phyloP scores from a whole-genome alignment of 23 tunicate genomes.

The Styela clava region DNA sequence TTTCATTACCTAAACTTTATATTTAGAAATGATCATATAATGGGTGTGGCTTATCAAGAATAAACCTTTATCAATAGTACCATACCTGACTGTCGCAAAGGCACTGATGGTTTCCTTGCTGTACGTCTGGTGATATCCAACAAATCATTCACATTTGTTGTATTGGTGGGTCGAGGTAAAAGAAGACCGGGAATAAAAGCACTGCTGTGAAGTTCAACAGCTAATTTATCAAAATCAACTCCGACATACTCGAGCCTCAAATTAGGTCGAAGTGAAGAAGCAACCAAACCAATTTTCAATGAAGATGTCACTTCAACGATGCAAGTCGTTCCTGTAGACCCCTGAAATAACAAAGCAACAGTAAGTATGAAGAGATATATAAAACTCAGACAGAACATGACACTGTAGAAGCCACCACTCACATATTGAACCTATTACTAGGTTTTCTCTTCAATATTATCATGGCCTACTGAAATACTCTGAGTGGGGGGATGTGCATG shows the following conservation, averaged over 20 bases:
- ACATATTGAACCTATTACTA: no score
- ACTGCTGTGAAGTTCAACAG: conserved; percentile 69
- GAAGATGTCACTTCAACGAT: conserved; percentile 72
- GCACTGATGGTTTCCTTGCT: neutral
- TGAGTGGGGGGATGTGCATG: no score
- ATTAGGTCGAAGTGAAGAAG: conserved; percentile 22
- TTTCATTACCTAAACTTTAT: no score
- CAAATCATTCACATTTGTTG: neutral
- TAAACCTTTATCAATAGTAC: no score
- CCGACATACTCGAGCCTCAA: conserved; percentile 33
- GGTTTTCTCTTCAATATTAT: no score
- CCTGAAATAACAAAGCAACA: conserved; percentile 24
- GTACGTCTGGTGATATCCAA: neutral
- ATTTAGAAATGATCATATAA: no score
- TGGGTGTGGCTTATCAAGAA: no score
- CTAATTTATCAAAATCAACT: conserved; percentile 33
- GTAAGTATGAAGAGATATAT: neutral
- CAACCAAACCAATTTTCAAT: conserved; percentile 42
- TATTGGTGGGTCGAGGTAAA: conserved; percentile 14
- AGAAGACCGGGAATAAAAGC: conserved; percentile 81
- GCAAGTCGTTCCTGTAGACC: conserved; percentile 56
- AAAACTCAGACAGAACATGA: neutral
- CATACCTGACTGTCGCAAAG: conserved; percentile 17
- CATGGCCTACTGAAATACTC: neutral
- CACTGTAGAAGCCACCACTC: no score